These are phyloP conservation scores for Pseudomyrmex dendroicus DNA, from an alignment of 1,140 invertebrate species.

Conservation along the genomic window DNA sequence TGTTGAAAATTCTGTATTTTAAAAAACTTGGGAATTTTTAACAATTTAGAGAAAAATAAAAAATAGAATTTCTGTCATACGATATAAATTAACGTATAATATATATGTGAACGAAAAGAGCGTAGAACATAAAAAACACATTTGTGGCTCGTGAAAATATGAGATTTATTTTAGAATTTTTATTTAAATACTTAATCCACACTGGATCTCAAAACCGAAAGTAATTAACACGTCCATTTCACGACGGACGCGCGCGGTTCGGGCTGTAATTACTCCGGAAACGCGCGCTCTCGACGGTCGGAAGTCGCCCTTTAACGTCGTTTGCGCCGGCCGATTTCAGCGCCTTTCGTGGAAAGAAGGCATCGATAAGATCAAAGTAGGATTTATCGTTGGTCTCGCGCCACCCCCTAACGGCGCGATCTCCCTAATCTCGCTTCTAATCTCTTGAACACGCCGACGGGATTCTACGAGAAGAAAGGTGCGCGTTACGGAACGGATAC, in stretches of 20 bases:
- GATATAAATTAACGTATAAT: neutral
- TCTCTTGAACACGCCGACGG: constrained; percentile 51
- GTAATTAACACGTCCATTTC: constrained; percentile 50
- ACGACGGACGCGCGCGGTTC: constrained; percentile 23
- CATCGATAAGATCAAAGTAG: constrained; percentile 71
- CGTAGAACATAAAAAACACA: too few relatives aligned
- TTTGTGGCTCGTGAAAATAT: neutral
- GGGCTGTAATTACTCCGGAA: constrained; percentile 41
- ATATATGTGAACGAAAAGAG: neutral
- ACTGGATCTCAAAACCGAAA: constrained; percentile 16
- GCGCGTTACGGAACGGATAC: constrained; percentile 7
- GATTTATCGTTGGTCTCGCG: constrained; percentile 69
- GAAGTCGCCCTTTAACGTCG: constrained; percentile 67
- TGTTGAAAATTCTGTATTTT: too few relatives aligned
- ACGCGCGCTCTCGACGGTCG: constrained; percentile 18
- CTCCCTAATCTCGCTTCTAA: constrained; percentile 70
- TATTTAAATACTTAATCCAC: constrained; percentile 10
- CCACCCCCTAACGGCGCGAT: constrained; percentile 32
- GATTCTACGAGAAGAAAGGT: constrained; percentile 19
- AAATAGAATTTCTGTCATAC: too few relatives aligned
- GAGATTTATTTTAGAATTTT: neutral
- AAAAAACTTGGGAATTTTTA: too few relatives aligned
- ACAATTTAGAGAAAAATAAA: too few relatives aligned
- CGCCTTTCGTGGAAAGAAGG: constrained; percentile 31
- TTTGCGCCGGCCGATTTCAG: constrained; percentile 61